phyloP scores from a whole-genome alignment of 2,113 vertebrate species.

The Balaeniceps rex region DNA sequence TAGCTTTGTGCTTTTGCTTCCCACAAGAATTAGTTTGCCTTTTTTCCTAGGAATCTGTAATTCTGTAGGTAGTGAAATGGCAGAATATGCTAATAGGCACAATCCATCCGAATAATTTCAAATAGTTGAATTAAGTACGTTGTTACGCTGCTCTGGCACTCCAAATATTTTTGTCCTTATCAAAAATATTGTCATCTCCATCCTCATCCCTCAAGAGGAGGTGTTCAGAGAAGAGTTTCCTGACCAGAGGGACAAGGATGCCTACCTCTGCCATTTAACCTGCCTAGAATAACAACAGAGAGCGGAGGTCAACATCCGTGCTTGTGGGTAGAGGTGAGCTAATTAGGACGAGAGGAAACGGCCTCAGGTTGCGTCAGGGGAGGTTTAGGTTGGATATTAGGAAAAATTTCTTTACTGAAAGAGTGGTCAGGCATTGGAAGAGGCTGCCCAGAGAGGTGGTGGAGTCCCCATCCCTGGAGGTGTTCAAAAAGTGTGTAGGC shows the following conservation, averaged over 20 bases:
- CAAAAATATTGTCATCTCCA: not conserved
- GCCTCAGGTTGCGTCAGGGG: no score
- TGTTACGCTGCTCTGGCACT: not conserved
- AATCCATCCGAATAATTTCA: not conserved
- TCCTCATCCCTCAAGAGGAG: not conserved
- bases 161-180: not conserved
- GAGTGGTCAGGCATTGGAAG: no score
- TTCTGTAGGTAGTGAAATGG: not conserved
- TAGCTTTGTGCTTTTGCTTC: not conserved
- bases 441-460: no score
- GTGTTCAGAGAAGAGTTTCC: not conserved
- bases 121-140: not conserved
- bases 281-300: not conserved
- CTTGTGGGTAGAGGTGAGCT: not conserved
- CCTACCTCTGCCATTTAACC: not conserved
- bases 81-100: not conserved
- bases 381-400: no score
- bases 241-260: not conserved
- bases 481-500: no score
- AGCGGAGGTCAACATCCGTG: accelerated
- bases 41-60: not conserved
- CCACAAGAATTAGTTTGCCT: not conserved
- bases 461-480: no score
- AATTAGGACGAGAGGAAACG: no score
- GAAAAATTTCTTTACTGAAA: no score